A percentile compares a stretch with the other conserved stretches of the same genome.
phyloP scores from a whole-genome alignment of 2,888 invertebrate species.

The Dugesia japonica region DNA sequence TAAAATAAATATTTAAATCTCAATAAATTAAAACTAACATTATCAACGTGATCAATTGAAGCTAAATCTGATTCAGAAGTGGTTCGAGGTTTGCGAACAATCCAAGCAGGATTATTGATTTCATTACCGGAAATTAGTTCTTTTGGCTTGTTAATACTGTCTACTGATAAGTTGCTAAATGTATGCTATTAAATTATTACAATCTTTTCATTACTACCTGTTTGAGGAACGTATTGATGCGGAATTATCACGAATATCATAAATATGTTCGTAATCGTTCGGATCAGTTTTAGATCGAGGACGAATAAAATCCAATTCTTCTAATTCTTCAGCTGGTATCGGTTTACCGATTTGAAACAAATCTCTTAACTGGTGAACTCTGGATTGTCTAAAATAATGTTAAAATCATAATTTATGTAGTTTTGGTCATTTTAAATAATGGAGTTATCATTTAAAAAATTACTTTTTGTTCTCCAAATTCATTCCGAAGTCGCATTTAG shows the following conservation, averaged over 20 bases:
- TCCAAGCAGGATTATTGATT: neutral
- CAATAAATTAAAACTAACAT: neutral
- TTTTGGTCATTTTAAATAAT: too few relatives aligned
- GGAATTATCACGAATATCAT: neutral
- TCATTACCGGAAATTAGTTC: neutral
- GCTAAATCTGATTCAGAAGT: neutral
- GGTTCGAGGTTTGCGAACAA: neutral
- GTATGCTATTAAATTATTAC: neutral
- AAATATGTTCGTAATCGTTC: neutral
- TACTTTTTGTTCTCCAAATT: too few relatives aligned
- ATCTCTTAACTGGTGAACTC: neutral
- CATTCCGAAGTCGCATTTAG: too few relatives aligned
- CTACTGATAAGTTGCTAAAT: neutral
- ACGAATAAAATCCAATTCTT: neutral
- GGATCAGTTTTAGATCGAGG: neutral
- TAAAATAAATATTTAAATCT: too few relatives aligned
- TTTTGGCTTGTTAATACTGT: too few relatives aligned
- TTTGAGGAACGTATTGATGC: neutral
- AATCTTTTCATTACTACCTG: neutral
- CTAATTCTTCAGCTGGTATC: neutral
- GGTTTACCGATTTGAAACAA: constrained; percentile 1
- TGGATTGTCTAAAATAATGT: neutral
- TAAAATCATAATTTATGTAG: too few relatives aligned
- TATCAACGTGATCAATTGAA: neutral
- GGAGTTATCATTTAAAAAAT: too few relatives aligned